These are phyloP conservation scores for Lordiphosa stackelbergi DNA, from an alignment of 1,140 invertebrate species.

Conservation along the genomic window DNA sequence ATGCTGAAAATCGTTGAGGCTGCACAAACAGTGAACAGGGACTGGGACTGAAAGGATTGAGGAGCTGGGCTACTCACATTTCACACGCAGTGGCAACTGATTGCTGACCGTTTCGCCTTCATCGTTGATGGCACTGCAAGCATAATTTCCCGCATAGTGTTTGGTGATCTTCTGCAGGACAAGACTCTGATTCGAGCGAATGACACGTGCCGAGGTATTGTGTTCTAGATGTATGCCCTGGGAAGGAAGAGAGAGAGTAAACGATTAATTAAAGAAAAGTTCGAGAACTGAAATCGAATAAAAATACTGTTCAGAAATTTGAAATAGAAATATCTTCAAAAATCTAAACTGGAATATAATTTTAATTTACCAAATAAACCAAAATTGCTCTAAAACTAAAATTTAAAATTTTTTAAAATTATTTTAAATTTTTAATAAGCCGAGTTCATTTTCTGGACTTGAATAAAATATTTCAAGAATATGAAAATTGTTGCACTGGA, in stretches of 20 bases:
- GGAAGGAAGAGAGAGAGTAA: slow-evolving; percentile 45
- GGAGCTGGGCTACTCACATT: slow-evolving; percentile 83
- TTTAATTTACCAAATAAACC: too few species aligned
- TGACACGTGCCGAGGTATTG: slow-evolving; percentile 87
- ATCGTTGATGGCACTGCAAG: slow-evolving; percentile 87
- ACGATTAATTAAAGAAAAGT: too few species aligned
- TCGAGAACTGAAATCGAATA: too few species aligned
- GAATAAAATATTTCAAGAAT: too few species aligned
- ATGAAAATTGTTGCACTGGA: too few species aligned
- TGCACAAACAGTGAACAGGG: slow-evolving; percentile 16
- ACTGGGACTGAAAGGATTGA: neutral
- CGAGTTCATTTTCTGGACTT: too few species aligned
- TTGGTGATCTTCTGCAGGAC: slow-evolving; percentile 90
- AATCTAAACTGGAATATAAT: too few species aligned
- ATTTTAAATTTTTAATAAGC: too few species aligned
- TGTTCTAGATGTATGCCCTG: slow-evolving; percentile 86
- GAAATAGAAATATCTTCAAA: too few species aligned
- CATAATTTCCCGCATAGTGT: slow-evolving; percentile 87
- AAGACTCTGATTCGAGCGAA: slow-evolving; percentile 89
- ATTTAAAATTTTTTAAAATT: too few species aligned
- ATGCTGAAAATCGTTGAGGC: slow-evolving; percentile 50
- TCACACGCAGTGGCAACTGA: slow-evolving; percentile 86
- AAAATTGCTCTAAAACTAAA: too few species aligned
- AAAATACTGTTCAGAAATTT: too few species aligned
- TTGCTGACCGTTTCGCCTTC: slow-evolving; percentile 89